Percentiles rank a stretch among this genome's conserved stretches.
Conservation (phyloP, 2,888 invertebrate genomes). For the Thyatira batis region DNA sequence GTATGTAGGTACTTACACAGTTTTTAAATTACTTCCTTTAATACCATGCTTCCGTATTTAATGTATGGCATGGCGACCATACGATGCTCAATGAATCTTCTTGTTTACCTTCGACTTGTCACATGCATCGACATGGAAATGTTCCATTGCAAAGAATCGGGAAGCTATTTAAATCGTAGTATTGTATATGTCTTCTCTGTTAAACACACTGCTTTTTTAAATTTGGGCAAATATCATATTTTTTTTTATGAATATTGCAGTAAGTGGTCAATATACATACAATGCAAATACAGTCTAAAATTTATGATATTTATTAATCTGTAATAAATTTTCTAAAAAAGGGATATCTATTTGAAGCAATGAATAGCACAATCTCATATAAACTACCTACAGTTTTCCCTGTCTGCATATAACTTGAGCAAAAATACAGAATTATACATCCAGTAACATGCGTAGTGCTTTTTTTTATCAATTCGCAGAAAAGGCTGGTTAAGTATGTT, state of each 20-base stretch:
- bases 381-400: no score
- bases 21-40: constrained; percentile 17
- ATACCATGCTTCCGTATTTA: constrained; percentile 27
- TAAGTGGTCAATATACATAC: no score
- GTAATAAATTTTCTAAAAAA: no score
- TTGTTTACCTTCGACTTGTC: background rate
- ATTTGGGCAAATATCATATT: no score
- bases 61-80: constrained; percentile 11
- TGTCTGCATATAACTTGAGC: background rate
- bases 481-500: background rate
- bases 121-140: background rate
- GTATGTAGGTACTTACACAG: background rate
- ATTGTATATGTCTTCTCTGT: background rate
- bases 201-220: background rate
- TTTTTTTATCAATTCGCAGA: background rate
- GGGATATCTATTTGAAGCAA: no score
- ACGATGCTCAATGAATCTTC: constrained; percentile 6
- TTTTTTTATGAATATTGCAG: no score
- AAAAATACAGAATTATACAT: background rate
- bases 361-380: no score
- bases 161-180: background rate
- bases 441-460: background rate
- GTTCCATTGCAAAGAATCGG: background rate
- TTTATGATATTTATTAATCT: no score
- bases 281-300: no score